Percentiles rank a stretch among this genome's conserved stretches.
phyloP scores from a whole-genome alignment of 2,113 vertebrate species.

The Poicephalus gulielmi region DNA sequence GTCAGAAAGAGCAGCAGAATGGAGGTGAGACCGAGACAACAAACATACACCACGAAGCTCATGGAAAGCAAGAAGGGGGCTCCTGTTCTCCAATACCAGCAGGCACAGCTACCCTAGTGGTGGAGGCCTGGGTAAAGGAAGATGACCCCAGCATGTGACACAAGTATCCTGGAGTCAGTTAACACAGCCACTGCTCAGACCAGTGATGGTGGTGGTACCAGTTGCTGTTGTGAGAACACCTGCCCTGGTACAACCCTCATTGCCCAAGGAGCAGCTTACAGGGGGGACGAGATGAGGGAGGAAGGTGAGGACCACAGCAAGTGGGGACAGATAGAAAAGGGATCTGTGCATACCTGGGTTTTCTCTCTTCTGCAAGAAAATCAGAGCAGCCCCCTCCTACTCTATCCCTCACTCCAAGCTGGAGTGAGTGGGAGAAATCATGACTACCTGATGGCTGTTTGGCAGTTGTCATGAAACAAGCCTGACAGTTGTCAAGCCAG shows the following conservation, averaged over 20 bases:
- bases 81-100: not conserved
- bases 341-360: not conserved
- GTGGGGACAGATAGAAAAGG: not conserved
- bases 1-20: not conserved
- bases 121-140: not conserved
- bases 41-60: not conserved
- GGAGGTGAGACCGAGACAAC: not conserved
- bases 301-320: not conserved
- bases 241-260: not conserved
- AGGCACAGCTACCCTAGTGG: not conserved
- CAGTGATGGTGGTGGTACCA: not conserved
- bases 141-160: not conserved
- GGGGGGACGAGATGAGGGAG: rapidly evolving
- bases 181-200: not conserved
- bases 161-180: rapidly evolving
- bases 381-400: conserved; percentile 35
- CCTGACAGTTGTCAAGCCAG: not conserved
- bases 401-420: conserved; percentile 27
- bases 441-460: conserved; percentile 38
- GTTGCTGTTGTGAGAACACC: not conserved
- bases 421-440: conserved; percentile 58
- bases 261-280: not conserved
- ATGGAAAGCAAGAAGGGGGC: not conserved
- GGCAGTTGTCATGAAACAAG: not conserved
- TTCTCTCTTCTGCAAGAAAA: not conserved